phyloP scores from a whole-genome alignment of 1,140 invertebrate genomes.

The Drosophila melanica region DNA sequence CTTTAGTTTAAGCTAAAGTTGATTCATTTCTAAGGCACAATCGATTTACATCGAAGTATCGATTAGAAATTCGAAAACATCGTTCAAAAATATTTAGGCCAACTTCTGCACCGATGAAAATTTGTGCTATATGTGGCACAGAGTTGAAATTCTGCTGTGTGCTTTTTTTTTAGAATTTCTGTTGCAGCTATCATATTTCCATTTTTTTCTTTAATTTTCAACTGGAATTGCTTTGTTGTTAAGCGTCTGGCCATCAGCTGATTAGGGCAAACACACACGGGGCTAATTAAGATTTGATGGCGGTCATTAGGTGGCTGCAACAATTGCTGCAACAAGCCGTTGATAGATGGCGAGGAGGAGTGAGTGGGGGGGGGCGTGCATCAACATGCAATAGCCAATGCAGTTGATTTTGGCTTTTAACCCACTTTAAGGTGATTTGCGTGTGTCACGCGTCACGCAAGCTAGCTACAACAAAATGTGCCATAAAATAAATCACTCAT shows the following conservation, averaged over 20 bases:
- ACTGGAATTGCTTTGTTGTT: background rate
- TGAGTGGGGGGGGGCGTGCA: background rate
- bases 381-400: slow-evolving; percentile 21
- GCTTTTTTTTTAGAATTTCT: too few relatives aligned
- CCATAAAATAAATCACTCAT: slow-evolving; percentile 74
- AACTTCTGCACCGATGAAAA: too few relatives aligned
- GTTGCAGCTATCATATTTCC: too few relatives aligned
- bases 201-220: too few relatives aligned
- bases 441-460: slow-evolving; percentile 37
- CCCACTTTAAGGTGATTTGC: slow-evolving; percentile 36
- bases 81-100: too few relatives aligned
- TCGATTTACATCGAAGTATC: too few relatives aligned
- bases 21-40: too few relatives aligned
- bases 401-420: slow-evolving; percentile 36
- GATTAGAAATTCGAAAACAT: too few relatives aligned
- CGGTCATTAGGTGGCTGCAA: slow-evolving; percentile 13
- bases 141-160: too few relatives aligned
- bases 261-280: slow-evolving; percentile 22
- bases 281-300: slow-evolving; percentile 32
- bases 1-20: too few relatives aligned
- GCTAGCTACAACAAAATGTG: slow-evolving; percentile 14
- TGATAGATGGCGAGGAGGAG: background rate
- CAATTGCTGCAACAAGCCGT: slow-evolving; percentile 3
- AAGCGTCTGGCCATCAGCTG: slow-evolving; percentile 9
- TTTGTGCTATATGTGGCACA: too few relatives aligned